A percentile compares a stretch with the other conserved stretches of the same genome.
phyloP scores from a whole-genome alignment of 2,888 invertebrate genomes.

The Drosophila mayaguana region DNA sequence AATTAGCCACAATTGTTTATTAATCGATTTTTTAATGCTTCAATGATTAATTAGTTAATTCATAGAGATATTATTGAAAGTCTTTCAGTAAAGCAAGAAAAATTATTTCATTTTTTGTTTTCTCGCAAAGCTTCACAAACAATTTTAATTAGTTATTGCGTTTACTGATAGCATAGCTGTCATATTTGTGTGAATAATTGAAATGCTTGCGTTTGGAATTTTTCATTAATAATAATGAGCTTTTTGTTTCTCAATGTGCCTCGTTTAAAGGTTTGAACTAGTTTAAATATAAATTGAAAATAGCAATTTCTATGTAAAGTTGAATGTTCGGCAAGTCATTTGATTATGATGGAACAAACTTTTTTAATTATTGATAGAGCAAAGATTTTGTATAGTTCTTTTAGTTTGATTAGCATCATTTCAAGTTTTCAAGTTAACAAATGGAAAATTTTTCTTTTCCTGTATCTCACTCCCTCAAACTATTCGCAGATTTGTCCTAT shows the following conservation, averaged over 20 bases:
- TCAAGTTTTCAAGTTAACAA: neutral
- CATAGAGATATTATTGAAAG: neutral
- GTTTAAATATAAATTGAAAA: neutral
- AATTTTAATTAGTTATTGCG: slow-evolving; percentile 1
- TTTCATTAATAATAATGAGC: slow-evolving; percentile 4
- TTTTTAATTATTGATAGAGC: too few species aligned
- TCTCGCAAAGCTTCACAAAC: neutral
- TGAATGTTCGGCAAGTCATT: neutral
- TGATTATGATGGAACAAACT: too few species aligned
- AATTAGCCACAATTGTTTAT: slow-evolving; percentile 11
- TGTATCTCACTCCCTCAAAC: too few species aligned
- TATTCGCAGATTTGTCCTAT: too few species aligned
- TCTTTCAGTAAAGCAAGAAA: neutral
- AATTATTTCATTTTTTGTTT: neutral
- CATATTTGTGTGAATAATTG: slow-evolving; percentile 11
- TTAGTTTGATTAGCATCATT: neutral
- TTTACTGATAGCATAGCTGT: slow-evolving; percentile 6
- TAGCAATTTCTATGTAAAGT: neutral
- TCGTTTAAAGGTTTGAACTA: neutral
- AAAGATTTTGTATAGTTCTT: too few species aligned
- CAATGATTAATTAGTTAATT: slow-evolving; percentile 1
- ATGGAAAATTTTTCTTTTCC: neutral
- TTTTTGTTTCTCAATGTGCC: neutral
- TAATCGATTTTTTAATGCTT: slow-evolving; percentile 1
- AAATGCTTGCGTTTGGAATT: slow-evolving; percentile 4